These are phyloP conservation scores for Pherbina coryleti DNA, from an alignment of 2,888 invertebrate species.

Conservation along the genomic window DNA sequence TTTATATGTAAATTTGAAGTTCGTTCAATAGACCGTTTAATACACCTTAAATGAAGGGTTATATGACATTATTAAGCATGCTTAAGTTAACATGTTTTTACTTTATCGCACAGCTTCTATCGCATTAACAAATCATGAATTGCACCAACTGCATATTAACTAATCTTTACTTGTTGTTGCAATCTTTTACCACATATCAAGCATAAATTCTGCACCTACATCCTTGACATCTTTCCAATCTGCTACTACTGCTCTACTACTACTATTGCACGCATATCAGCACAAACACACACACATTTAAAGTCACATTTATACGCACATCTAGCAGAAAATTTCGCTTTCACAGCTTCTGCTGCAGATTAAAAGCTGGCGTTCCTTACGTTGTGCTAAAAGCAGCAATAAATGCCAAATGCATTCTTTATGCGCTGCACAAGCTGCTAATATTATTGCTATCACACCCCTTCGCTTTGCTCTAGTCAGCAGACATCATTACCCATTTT, in stretches of 20 bases:
- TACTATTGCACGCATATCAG: not conserved
- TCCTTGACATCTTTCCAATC: too few relatives aligned
- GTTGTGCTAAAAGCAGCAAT: slow-evolving; percentile 11
- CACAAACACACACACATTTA: not conserved
- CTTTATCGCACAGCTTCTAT: too few relatives aligned
- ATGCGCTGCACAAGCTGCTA: slow-evolving; percentile 11
- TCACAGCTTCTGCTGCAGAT: slow-evolving; percentile 10
- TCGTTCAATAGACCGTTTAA: too few relatives aligned
- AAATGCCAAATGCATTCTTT: slow-evolving; percentile 29
- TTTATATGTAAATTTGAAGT: too few relatives aligned
- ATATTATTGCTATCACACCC: slow-evolving; percentile 1
- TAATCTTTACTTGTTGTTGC: not conserved
- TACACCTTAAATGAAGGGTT: too few relatives aligned
- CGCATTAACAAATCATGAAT: too few relatives aligned
- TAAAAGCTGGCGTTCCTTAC: slow-evolving; percentile 17
- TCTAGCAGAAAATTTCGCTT: not conserved
- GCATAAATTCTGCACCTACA: slow-evolving; percentile 6
- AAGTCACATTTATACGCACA: too few relatives aligned
- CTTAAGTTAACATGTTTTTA: too few relatives aligned
- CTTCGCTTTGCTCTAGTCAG: not conserved
- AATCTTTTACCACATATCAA: not conserved
- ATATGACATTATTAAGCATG: too few relatives aligned
- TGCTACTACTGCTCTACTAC: too few relatives aligned
- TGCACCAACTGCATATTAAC: not conserved
- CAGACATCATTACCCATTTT: not conserved